Percentiles rank a stretch among this genome's conserved stretches.
Conservation (phyloP, 2,113 vertebrate genomes). For the Coregonus clupeaformis region DNA sequence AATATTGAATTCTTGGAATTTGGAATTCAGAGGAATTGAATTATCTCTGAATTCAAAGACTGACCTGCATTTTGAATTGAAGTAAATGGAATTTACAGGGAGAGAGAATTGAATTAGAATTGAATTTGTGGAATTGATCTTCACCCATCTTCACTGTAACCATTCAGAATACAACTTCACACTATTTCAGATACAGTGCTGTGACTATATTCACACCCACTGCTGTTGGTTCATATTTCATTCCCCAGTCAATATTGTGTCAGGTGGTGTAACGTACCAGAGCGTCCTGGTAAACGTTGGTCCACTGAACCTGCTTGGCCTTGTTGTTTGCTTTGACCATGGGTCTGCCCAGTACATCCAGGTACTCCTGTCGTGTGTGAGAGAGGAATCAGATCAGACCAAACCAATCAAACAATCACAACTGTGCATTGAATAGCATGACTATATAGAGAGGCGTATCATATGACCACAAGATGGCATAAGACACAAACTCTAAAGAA, state of each 20-base stretch:
- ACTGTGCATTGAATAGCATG: too few species aligned
- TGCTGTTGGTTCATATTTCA: background rate
- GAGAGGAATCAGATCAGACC: too few species aligned
- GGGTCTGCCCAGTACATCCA: slow-evolving; percentile 94
- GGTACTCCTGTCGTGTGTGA: slow-evolving; percentile 82
- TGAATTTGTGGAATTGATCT: background rate
- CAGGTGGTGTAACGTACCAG: slow-evolving; percentile 76
- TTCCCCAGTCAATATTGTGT: background rate
- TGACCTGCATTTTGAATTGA: too few species aligned
- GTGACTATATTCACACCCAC: background rate
- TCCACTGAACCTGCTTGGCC: slow-evolving; percentile 95
- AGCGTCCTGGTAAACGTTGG: slow-evolving; percentile 95
- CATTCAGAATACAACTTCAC: background rate
- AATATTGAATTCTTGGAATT: too few species aligned
- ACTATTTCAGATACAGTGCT: background rate
- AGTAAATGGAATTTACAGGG: too few species aligned
- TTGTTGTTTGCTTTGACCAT: slow-evolving; percentile 88
- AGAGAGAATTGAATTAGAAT: too few species aligned
- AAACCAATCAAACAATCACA: too few species aligned
- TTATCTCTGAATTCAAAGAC: too few species aligned
- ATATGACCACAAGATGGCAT: too few species aligned
- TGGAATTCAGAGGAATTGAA: too few species aligned
- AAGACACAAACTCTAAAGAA: too few species aligned
- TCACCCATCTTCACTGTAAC: background rate
- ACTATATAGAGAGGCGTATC: too few species aligned